Evolutionary conservation across 2,888 invertebrate genomes (phyloP), one percentile per base, ranked within the genome.

Genomic region (Hirtodrosophila histrioides): DNA sequence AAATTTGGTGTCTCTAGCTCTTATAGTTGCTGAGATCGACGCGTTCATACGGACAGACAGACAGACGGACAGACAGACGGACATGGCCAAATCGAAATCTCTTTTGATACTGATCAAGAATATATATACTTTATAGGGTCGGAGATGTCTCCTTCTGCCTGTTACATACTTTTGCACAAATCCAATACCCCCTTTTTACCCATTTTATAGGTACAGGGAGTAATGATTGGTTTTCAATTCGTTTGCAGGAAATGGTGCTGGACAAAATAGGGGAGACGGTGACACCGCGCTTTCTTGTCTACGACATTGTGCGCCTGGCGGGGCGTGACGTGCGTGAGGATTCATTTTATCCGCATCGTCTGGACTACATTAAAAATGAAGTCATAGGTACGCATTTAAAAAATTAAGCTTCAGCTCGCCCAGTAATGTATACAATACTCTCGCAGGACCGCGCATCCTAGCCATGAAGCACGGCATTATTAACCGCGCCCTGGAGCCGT

Each of bases 241-340:
- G 17, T 41, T 58, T 69, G 12, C 90, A 98, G 98, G 99, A 99
- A 94, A 97, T 99, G 98, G 98, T 99, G 9, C 95, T 98, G 72
- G 99, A 99, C 90, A 95, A 95, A 92, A 95, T 95, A 10, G 92
- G 94, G 8, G 96, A 95, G 0, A 92, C 93, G 81, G 93, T 94
- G 64, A 95, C 95, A 79, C 98, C 98, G 0, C 94, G 99, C 43
- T 99, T 96, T 91, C 93, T 99, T 67, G 97, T 97, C 41, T 99
- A 99, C 89, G 99, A 99, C 89, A 95, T 99, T 55, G 94, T 99
- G 35, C 94, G 94, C 86, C 96, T 96, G 86, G 96, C 97, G 86
- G 95, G 95, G 0, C 61, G 63, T 1, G 95, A 96, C 80, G 95
- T 98, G 3, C 95, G 95, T 6, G 94, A 95, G 79, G 92, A 93